Base-by-base conservation (phyloP, 2,113 vertebrate species). In the Ailurus styani region DNA sequence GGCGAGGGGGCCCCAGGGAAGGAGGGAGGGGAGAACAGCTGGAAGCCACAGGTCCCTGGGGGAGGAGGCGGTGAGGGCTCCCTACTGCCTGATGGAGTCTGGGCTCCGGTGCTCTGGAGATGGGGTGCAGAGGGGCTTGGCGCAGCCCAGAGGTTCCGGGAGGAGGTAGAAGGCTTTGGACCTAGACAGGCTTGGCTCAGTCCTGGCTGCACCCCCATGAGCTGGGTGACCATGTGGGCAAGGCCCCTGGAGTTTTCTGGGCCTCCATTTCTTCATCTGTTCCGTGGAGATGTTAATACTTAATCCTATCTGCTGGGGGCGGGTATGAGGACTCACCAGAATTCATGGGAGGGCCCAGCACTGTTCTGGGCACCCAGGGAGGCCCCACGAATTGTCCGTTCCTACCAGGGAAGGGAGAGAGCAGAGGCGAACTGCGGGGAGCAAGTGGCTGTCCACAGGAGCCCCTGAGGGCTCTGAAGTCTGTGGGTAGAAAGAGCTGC, bases 401-500 rank as follows among this genome's bases (percentile, higher is more conserved):
- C 55, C 40, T 27, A 27, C 17, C 13, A 1, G 29, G 47, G 40
- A 34, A 75, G 57, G 9, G 40, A 17, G 85, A 21, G 6, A 29
- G 55, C 50, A 3, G 37, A 31, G 34, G 17, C 31, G 25, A 25
- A 45, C 20, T 17, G 27, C 55, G 10, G 31, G 37, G n/a, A 78
- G 45, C n/a, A 3, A 10, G 18, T 27, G 40, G 73, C 70, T 54
- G n/a, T 45, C n/a, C 5, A 10, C 1, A 7, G 95, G 60, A 37
- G 27, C 25, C 11, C 11, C 1, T 0, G 2, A 2, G 52, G 60
- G 42, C 15, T 0, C 25, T 40, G 95, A 54, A 1, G 4, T 52
- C 4, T 12, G 8, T 5, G 37, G 34, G 34, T 6, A 31, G 62
- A 31, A 57, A 73, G 40, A 64, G 68, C 11, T 42, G 85, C 60